Base-by-base conservation (phyloP, 53 echinoderm and acorn worm species). In the Echinarachnius parma region DNA sequence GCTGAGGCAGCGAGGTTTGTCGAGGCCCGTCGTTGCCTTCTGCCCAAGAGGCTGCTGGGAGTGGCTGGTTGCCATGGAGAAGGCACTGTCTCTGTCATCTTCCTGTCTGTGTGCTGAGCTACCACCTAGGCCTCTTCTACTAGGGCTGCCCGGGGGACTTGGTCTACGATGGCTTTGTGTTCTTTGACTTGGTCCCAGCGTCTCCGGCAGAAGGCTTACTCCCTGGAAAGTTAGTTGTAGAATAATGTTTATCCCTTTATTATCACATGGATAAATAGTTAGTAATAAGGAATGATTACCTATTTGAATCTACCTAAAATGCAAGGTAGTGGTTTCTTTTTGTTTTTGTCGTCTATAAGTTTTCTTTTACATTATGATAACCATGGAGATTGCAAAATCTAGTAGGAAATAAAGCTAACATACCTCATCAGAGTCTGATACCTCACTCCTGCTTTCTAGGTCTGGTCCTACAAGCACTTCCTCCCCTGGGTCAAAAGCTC, bases 391-490 rank as follows among this genome's bases (percentile, higher is more conserved):
- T n/a, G n/a, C n/a, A n/a, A n/a, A n/a, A n/a, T n/a, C n/a, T n/a
- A n/a, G n/a, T n/a, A n/a, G n/a, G n/a, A n/a, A n/a, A n/a, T n/a
- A n/a, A 21, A 5, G 3, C 9, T 46, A 15, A 46, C 65, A 21
- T 14, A 65, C 92, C 74, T 78, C 79, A 53, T 88, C 88, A 25
- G 74, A 75, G 28, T 31, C 47, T 21, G 65, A 75, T 4, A 83
- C 71, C 36, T 88, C 88, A 28, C 80, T 85, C 31, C 84, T 77
- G 31, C 87, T 84, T 63, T 88, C 92, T 47, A 85, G 53, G 46
- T 92, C 92, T 34, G 92, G 88, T 35, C 92, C 92, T 5, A 92
- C 37, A 23, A 92, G 75, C 44, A 92, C 61, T 48, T 88, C 92
- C 61, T 79, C 86, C 34, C 56, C 76, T 24, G 58, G 48, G 21